A percentile compares a stretch with the other conserved stretches of the same genome.
phyloP scores from a whole-genome alignment of 2,113 vertebrate species.

The Myiozetetes cayanensis region DNA sequence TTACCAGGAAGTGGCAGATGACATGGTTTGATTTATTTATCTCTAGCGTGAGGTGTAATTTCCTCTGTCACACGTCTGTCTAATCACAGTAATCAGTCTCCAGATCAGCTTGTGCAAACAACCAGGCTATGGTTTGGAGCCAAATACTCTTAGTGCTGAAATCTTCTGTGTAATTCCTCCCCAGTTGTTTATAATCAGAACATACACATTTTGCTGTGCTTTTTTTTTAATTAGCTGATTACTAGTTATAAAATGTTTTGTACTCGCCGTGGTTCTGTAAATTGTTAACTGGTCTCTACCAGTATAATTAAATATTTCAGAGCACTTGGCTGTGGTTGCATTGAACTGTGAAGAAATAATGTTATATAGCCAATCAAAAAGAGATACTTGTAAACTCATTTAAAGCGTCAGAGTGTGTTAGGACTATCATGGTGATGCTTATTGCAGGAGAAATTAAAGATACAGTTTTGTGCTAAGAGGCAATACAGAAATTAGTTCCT shows the following conservation, averaged over 20 bases:
- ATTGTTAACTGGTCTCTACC: slow-evolving; percentile 79
- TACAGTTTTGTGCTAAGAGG: slow-evolving; percentile 87
- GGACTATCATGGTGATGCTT: slow-evolving; percentile 77
- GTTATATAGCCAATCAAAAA: slow-evolving; percentile 83
- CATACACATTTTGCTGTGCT: slow-evolving; percentile 61
- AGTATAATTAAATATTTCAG: slow-evolving; percentile 82
- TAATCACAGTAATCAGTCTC: slow-evolving; percentile 49
- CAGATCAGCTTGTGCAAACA: slow-evolving; percentile 50
- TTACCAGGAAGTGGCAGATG: not conserved
- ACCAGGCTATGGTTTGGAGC: slow-evolving; percentile 1
- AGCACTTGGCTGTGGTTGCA: slow-evolving; percentile 78
- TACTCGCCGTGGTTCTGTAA: slow-evolving; percentile 70
- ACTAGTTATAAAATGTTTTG: slow-evolving; percentile 75
- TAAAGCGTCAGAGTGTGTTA: slow-evolving; percentile 77
- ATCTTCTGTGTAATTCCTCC: slow-evolving; percentile 43
- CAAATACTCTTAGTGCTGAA: slow-evolving; percentile 39
- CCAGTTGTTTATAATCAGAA: slow-evolving; percentile 69
- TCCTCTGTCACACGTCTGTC: slow-evolving; percentile 35
- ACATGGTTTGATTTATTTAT: slow-evolving; percentile 27
- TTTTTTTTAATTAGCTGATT: slow-evolving; percentile 77
- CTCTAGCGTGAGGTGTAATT: not conserved
- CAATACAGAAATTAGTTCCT: slow-evolving; percentile 88
- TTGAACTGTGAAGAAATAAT: slow-evolving; percentile 86
- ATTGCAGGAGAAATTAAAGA: slow-evolving; percentile 85
- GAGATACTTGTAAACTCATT: slow-evolving; percentile 85